Evolutionary conservation across 1,140 invertebrate genomes (phyloP), one percentile per base, ranked within the genome.

Genomic region (Rhagoletis pomonella): DNA sequence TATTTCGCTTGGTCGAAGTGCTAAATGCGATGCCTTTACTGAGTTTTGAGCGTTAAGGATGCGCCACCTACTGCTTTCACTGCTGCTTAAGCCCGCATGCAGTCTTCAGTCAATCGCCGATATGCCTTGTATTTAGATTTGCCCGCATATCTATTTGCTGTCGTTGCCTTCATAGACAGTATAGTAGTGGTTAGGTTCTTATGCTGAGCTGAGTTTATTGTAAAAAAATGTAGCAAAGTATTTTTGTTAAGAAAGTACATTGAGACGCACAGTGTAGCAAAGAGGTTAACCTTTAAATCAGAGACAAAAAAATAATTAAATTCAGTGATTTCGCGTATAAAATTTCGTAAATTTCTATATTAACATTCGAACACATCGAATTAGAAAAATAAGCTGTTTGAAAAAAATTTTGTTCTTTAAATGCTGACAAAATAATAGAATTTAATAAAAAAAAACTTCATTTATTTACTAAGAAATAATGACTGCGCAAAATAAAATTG

Each of bases 31-130:
- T 81, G n/a, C 19, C 47, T 58, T 9, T n/a, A 14, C 47, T 81
- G 73, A 29, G 47, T 50, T 17, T n/a, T 55, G 42, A 50, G 47
- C 47, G 47, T 19, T 81, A 81, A 81, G 73, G 17, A 81, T 50
- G 47, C 39, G 44, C 12, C 69, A 17, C 69, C 69, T 77, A 77
- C 44, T 44, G 69, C 73, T 81, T 55, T 55, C 73, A 81, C 73
- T 81, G 73, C 47, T 81, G 47, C 2, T 42, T 47, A 29, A 7
- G 9, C 47, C 69, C 47, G 69, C 29, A 42, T 73, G 69, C 47
- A 29, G 73, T 19, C n/a, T 55, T n/a, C 47, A 81, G 39, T 81
- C 55, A 55, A 47, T 55, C 14, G n/a, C 73, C 47, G 73, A 55
- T 55, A 55, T 55, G 50, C 50, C 50, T 7, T 10, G 50, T 10